Base-by-base conservation (phyloP, 2,888 invertebrate genomes). In the Polia nebulosa region DNA sequence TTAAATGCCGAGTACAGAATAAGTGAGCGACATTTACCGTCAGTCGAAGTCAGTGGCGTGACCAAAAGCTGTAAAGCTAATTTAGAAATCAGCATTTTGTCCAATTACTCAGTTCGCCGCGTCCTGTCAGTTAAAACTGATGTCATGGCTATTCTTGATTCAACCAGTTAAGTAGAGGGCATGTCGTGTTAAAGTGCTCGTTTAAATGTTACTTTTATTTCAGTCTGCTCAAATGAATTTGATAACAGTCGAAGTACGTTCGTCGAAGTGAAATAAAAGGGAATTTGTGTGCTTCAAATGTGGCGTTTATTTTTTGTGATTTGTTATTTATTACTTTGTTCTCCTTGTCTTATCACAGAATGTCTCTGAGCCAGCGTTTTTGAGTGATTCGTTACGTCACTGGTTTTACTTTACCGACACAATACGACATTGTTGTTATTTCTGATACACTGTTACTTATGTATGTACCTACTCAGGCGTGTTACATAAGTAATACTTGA, bases 71-170 rank as follows among this genome's bases (percentile, higher is more conserved):
- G 82, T 86, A 81, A 84, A 81, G 76, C 79, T 80, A 82, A 81
- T 84, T 80, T 81, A 78, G 80, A 76, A 79, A 83, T 84, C 80
- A 79, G 60, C 68, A 80, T 79, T 80, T 82, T 67, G 80, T 82
- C 78, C 84, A 86, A 87, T 88, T 85, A 87, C 79, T 84, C 83
- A 81, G 78, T 85, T 80, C 63, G 41, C 51, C 70, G 74, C 67
- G 69, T 82, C 84, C 84, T 81, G 84, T 66, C 78, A 76, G 72
- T 73, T 78, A 45, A 59, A 81, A 65, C 74, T 82, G 81, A 82
- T 83, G 76, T 85, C 81, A 82, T 62, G 64, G 53, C 71, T 80
- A 77, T 78, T 83, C 59, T 53, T 51, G 51, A 75, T 69, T 58
- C n/a, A 55, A 71, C 55, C 67, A 17, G 66, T 72, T 65, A 63